These are phyloP conservation scores for Drosophila austrosaltans DNA, from an alignment of 2,888 invertebrate genomes.

Conservation along the genomic window DNA sequence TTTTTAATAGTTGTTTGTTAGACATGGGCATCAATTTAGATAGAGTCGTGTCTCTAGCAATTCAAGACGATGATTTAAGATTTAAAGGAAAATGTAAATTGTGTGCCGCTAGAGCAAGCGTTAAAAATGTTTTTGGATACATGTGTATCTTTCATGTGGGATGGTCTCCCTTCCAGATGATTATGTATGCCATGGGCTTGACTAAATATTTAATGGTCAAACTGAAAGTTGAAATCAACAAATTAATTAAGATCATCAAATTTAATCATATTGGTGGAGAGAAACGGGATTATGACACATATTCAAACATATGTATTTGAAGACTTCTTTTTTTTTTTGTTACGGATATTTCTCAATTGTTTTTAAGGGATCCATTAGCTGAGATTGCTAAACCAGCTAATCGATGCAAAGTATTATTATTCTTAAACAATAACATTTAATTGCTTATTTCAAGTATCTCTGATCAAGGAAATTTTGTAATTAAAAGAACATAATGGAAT, in stretches of 20 bases:
- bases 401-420: neutral
- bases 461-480: neutral
- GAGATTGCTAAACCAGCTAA: neutral
- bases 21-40: conserved; percentile 6
- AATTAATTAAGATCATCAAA: neutral
- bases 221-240: conserved; percentile 1
- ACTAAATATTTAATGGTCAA: conserved; percentile 4
- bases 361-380: neutral
- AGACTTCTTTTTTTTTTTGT: too few relatives aligned
- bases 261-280: neutral
- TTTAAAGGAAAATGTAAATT: conserved; percentile 7
- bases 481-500: neutral
- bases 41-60: neutral
- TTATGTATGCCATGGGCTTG: neutral
- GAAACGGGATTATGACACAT: neutral
- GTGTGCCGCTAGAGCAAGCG: neutral
- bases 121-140: neutral
- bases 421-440: neutral
- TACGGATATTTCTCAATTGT: neutral
- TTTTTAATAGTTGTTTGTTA: conserved; percentile 10
- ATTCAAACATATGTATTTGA: too few relatives aligned
- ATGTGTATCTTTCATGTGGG: conserved; percentile 1
- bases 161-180: neutral
- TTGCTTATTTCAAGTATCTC: neutral
- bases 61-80: conserved; percentile 9